A percentile compares a stretch with the other conserved stretches of the same genome.
Evolutionary conservation across 2,888 invertebrate genomes (phyloP).

Genomic region (Idaea straminata): DNA sequence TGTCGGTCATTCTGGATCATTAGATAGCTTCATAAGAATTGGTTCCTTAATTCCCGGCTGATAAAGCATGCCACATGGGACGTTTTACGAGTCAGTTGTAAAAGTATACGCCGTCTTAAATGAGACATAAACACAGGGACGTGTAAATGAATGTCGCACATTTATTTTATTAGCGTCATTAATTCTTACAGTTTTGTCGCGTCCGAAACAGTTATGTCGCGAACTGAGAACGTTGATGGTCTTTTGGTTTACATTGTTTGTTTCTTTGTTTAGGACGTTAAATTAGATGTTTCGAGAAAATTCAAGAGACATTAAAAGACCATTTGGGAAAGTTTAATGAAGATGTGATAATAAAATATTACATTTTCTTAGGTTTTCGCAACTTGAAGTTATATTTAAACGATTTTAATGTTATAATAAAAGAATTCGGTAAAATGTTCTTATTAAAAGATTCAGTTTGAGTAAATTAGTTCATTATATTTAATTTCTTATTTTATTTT

Average conservation of each 20-base stretch:
- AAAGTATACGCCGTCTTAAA: constrained; percentile 78
- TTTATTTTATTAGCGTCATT: constrained; percentile 77
- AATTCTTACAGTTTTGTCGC: constrained; percentile 69
- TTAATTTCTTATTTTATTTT: too few relatives aligned
- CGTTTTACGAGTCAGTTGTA: constrained; percentile 69
- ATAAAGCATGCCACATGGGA: constrained; percentile 67
- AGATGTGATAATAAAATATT: not conserved
- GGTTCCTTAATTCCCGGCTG: constrained; percentile 53
- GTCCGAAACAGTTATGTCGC: constrained; percentile 42
- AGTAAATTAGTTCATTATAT: too few relatives aligned
- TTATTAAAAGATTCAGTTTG: too few relatives aligned
- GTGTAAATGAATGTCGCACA: constrained; percentile 78
- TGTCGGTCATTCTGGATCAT: constrained; percentile 51
- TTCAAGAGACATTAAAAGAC: not conserved
- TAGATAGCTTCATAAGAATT: constrained; percentile 52
- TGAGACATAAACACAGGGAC: constrained; percentile 77
- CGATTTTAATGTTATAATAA: too few relatives aligned
- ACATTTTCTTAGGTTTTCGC: not conserved
- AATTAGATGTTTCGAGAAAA: not conserved
- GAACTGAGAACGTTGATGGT: constrained; percentile 29
- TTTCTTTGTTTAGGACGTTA: not conserved
- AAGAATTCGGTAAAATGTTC: too few relatives aligned
- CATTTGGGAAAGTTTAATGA: not conserved
- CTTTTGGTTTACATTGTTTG: constrained; percentile 19
- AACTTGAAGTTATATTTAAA: not conserved